phyloP scores from a whole-genome alignment of 2,888 invertebrate species.

The Empis livida region DNA sequence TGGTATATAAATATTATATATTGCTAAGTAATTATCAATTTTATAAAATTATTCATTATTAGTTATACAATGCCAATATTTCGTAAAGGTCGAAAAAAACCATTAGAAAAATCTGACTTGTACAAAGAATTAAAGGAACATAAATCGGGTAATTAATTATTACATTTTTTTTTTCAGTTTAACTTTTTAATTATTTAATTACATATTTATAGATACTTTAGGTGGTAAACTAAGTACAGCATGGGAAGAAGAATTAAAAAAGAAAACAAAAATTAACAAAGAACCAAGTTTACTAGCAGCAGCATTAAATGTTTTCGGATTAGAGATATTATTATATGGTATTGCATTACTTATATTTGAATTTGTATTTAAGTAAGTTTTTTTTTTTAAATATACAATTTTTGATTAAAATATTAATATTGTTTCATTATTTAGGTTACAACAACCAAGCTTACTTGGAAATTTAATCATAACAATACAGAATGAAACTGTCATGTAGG shows the following conservation, averaged over 20 bases:
- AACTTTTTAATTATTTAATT: neutral
- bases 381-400: neutral
- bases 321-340: constrained; percentile 44
- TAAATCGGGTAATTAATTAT: constrained; percentile 40
- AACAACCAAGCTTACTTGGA: too few species aligned
- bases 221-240: constrained; percentile 44
- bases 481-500: too few species aligned
- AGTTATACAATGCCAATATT: constrained; percentile 71
- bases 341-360: constrained; percentile 45
- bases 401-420: too few species aligned
- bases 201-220: constrained; percentile 26
- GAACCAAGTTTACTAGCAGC: constrained; percentile 35
- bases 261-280: constrained; percentile 27
- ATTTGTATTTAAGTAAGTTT: constrained; percentile 40
- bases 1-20: constrained; percentile 28
- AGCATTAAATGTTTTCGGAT: constrained; percentile 46
- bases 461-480: too few species aligned
- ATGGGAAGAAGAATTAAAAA: constrained; percentile 45
- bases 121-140: constrained; percentile 56
- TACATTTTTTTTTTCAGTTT: neutral
- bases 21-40: too few species aligned
- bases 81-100: constrained; percentile 57
- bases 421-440: too few species aligned
- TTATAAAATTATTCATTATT: too few species aligned
- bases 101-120: constrained; percentile 59